Evolutionary conservation across 2,113 vertebrate species (phyloP).

Genomic region (Rhinolophus ferrumequinum): DNA sequence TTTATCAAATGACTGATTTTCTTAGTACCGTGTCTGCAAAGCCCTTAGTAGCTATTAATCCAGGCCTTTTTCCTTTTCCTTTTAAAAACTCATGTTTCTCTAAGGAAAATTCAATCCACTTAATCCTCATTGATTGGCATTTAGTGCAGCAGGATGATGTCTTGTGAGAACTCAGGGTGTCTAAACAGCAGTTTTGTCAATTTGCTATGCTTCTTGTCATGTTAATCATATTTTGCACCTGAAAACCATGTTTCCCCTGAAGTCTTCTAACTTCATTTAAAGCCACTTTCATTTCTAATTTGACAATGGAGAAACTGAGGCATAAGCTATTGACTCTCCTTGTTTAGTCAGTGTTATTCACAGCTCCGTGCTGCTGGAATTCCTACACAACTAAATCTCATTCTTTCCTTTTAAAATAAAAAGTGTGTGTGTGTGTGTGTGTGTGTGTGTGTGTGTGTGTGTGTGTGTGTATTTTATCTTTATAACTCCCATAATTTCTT

Average conservation of each 20-base stretch:
- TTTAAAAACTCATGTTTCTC: constrained; percentile 73
- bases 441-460: too few species aligned
- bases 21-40: constrained; percentile 70
- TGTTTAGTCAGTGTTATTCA: constrained; percentile 23
- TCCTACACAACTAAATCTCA: background rate
- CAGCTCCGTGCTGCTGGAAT: background rate
- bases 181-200: constrained; percentile 72
- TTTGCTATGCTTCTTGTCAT: constrained; percentile 73
- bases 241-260: constrained; percentile 70
- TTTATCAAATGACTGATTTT: constrained; percentile 73
- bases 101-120: constrained; percentile 77
- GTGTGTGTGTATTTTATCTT: background rate
- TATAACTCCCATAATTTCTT: background rate
- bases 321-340: constrained; percentile 65
- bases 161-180: constrained; percentile 70
- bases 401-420: background rate
- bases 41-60: constrained; percentile 63
- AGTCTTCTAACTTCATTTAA: constrained; percentile 47
- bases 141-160: constrained; percentile 73
- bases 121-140: constrained; percentile 79
- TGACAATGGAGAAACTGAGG: constrained; percentile 76
- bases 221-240: constrained; percentile 76
- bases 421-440: background rate
- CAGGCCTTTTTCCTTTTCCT: constrained; percentile 61
- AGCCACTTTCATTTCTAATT: constrained; percentile 57